These are phyloP conservation scores for Drosophila eohydei DNA, from an alignment of 2,888 invertebrate species.

Conservation along the genomic window DNA sequence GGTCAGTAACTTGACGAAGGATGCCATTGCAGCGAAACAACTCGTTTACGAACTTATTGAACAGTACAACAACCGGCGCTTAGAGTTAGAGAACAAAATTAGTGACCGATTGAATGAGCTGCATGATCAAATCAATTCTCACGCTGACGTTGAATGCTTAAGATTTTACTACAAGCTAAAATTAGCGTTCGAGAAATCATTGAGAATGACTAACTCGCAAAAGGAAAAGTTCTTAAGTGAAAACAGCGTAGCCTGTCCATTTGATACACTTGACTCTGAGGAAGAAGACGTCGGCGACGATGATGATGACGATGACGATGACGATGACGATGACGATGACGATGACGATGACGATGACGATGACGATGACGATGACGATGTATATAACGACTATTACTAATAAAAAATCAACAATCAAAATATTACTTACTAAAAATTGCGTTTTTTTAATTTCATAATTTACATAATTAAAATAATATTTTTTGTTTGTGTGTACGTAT, in stretches of 20 bases:
- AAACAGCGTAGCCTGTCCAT: neutral
- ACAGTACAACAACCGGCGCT: conserved; percentile 1
- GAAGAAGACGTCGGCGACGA: neutral
- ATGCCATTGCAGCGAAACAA: neutral
- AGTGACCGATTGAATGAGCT: neutral
- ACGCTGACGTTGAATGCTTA: neutral
- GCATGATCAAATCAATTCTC: neutral
- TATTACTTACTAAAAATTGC: too few relatives aligned
- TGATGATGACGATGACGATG: neutral
- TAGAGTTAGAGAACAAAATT: conserved; percentile 10
- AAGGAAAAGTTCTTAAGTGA: neutral
- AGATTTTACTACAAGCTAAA: neutral
- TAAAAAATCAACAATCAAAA: too few relatives aligned
- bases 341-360: too few relatives aligned
- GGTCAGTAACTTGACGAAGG: neutral
- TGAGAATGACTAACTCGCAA: neutral
- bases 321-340: neutral
- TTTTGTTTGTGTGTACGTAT: too few relatives aligned
- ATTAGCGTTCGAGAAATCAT: neutral
- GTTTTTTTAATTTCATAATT: too few relatives aligned
- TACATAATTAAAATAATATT: too few relatives aligned
- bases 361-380: too few relatives aligned
- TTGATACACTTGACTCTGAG: neutral
- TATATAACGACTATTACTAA: too few relatives aligned
- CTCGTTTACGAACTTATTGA: neutral